Evolutionary conservation across 2,113 vertebrate species (phyloP), one percentile per base, ranked within the genome.

Genomic region (Mesembrinibis cayennensis): DNA sequence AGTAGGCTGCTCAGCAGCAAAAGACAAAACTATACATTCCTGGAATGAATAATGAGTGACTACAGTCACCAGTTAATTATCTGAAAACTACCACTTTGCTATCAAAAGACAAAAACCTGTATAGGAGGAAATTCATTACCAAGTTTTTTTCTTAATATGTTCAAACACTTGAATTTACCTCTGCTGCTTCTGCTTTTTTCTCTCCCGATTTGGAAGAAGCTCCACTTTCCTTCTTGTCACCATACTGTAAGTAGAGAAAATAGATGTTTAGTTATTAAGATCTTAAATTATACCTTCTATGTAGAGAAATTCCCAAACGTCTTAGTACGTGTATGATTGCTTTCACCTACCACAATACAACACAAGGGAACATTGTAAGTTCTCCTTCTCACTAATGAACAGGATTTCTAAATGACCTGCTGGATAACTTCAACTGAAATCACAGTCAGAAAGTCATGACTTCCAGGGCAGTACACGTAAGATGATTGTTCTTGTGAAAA

Each of bases 141-240:
- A 44, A 40, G 8, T 67, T 63, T 78, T 78, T 30, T 29, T 59
- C n/a, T 49, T 30, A 71, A 3, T 34, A 49, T 5, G 17, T 74
- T 63, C 8, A 63, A 73, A 92, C 7, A 70, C 3, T 38, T 70
- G 22, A 45, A 78, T 78, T 98, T 98, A 98, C 98, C 98, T 98
- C 97, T 80, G 62, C 23, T 0, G 22, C 81, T 42, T 89, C 85
- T 70, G 45, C 59, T 88, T 94, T 97, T 34, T 97, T 97, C 86
- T 98, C 97, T 97, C 30, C 97, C 0, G 44, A 17, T 27, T 72
- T 94, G 26, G 97, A 97, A 96, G 97, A 47, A 18, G 78, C 76
- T 94, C 50, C 94, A 74, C 40, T 91, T 66, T 45, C n/a, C 92
- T 97, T 97, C 74, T 95, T 96, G 93, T 81, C 93, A 63, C 47